Evolutionary conservation across 2,888 invertebrate genomes (phyloP), one percentile per base, ranked within the genome.

Genomic region (Sturmia bella): DNA sequence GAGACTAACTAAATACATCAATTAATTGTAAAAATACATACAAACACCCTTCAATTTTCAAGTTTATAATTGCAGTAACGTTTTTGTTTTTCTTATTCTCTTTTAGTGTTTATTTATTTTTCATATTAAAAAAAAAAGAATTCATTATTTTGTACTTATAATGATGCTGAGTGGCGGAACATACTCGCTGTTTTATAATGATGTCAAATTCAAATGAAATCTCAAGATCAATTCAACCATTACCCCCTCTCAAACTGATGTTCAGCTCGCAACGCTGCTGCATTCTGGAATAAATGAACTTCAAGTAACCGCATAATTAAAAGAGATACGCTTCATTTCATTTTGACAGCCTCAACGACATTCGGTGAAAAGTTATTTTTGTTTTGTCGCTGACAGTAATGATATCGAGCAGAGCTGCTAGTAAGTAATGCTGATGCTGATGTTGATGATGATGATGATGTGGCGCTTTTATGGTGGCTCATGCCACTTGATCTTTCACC

Each of bases 281-380:
- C 45, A 66, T 59, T 74, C 64, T 50, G 59, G 57, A 72, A 45
- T 43, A 74, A 79, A 64, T 74, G 73, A 56, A 73, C 78, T 79
- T 79, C 73, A 59, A 82, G 69, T 70, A 75, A 78, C 70, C 64
- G 78, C 78, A 75, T 82, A 82, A 82, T 82, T 82, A 82, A 81
- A 82, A 82, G 45, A 70, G 66, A 54, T 61, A 82, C 70, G 82
- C 82, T 70, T 82, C 78, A 82, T 82, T 78, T 66, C 50, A 70
- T 70, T 70, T 74, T 66, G 74, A 78, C 61, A 78, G 73, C 73
- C 56, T 24, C 45, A 54, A 75, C 57, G 37, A 69, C 63, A 45
- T 78, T 63, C 13, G 56, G 24, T 81, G 68, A 43, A 73, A 69
- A 52, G 52, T 48, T 57, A 11, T 17, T 37, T 57, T 4, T 52